Evolutionary conservation across 2,888 invertebrate genomes (phyloP).

Genomic region (Harpagoxenus sublaevis): DNA sequence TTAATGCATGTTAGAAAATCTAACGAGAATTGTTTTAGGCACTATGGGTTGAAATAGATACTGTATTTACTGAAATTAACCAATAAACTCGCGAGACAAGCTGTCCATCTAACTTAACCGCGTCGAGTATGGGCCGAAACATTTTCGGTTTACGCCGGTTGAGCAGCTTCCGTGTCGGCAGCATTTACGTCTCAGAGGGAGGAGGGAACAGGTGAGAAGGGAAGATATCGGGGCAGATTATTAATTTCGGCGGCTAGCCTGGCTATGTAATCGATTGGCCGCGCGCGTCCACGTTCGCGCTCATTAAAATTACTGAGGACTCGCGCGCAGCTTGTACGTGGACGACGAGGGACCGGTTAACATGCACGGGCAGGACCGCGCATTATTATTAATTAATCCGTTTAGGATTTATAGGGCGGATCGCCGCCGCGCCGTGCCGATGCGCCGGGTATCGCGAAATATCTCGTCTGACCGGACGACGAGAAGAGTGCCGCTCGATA

Average conservation of each 20-base stretch:
- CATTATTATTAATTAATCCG: conserved; percentile 78
- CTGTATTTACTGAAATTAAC: background rate
- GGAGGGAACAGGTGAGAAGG: background rate
- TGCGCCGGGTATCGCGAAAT: conserved; percentile 27
- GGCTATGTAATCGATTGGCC: conserved; percentile 74
- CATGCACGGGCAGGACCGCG: conserved; percentile 68
- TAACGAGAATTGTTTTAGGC: background rate
- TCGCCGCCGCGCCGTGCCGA: conserved; percentile 55
- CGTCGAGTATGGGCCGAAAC: conserved; percentile 49
- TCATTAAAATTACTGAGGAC: conserved; percentile 78
- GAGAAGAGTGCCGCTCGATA: conserved; percentile 34
- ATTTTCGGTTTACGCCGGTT: conserved; percentile 67
- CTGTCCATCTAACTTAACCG: background rate
- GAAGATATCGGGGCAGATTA: conserved; percentile 62
- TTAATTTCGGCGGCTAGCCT: conserved; percentile 76
- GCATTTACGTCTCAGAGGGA: conserved; percentile 55
- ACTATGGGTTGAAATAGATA: background rate
- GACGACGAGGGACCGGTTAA: conserved; percentile 61
- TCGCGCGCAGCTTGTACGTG: conserved; percentile 66
- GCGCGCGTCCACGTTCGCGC: conserved; percentile 67
- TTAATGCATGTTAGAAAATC: background rate
- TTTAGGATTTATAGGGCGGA: conserved; percentile 74
- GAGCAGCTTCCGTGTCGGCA: conserved; percentile 55
- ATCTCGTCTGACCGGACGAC: conserved; percentile 4
- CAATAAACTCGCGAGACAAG: background rate